Evolutionary conservation across 1,140 invertebrate genomes (phyloP), one percentile per base, ranked within the genome.

Genomic region (Orussus abietinus): DNA sequence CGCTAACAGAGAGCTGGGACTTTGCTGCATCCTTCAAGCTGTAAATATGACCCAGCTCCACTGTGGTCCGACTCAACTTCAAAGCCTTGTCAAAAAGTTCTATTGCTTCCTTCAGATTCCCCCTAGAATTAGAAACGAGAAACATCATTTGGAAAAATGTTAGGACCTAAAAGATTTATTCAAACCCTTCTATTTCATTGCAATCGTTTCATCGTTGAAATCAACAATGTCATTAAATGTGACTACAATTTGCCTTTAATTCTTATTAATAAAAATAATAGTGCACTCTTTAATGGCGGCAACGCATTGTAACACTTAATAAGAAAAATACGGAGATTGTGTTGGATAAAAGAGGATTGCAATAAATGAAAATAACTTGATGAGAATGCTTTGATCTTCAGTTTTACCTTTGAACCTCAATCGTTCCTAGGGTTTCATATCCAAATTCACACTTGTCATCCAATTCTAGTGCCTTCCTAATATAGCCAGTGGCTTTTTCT

Each of bases 371-470:
- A n/a, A n/a, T n/a, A n/a, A n/a, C n/a, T n/a, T n/a, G n/a, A n/a
- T n/a, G n/a, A n/a, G n/a, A n/a, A n/a, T n/a, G n/a, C n/a, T n/a
- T n/a, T n/a, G n/a, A n/a, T n/a, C n/a, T n/a, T n/a, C n/a, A 40
- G 32, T 45, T 71, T 76, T 76, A 91, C 89, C 85, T 84, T 75
- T 96, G 92, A 47, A 95, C 86, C 82, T 94, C 89, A 48, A 97
- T 86, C 2, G 91, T 93, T 45, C 89, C 93, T 33, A 96, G 74
- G 17, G 92, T 94, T 76, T 98, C 93, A 72, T 92, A 96, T 9
- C 88, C 93, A 77, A 94, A 89, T 74, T 92, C 86, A 77, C 92
- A 96, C 69, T 89, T 90, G 15, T 87, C 80, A 76, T 98, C 94
- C 45, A 92, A 75, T 59, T 88, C 79, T 41, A 96, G 81, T 3